A percentile compares a stretch with the other conserved stretches of the same genome.
Evolutionary conservation across 2,797 vertebrate species (phyloP).

Genomic region (Danionella dracula): DNA sequence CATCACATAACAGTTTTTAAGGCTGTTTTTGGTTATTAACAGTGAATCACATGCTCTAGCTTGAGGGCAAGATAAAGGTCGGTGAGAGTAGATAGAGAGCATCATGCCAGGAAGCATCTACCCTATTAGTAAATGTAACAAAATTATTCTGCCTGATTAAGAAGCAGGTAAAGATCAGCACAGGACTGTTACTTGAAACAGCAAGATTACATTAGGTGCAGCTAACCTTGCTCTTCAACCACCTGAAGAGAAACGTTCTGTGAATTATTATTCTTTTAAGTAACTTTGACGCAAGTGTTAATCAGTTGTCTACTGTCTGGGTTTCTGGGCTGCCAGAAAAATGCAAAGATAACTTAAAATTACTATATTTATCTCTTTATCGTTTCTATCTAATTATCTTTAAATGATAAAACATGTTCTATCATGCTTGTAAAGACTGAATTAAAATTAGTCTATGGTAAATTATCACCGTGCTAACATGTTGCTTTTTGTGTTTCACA

Average conservation of each 20-base stretch:
- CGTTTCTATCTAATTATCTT: too few species aligned
- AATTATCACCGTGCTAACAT: too few species aligned
- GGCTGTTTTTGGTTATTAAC: not conserved
- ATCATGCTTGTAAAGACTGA: too few species aligned
- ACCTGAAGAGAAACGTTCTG: not conserved
- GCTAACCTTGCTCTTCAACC: not conserved
- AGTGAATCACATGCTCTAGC: not conserved
- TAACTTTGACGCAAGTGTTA: not conserved
- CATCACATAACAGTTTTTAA: not conserved
- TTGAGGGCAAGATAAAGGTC: not conserved
- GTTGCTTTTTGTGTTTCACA: too few species aligned
- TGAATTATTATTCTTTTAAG: not conserved
- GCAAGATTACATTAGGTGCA: not conserved
- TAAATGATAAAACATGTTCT: too few species aligned
- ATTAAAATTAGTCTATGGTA: too few species aligned
- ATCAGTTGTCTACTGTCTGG: not conserved
- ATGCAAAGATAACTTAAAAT: too few species aligned
- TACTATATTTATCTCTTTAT: too few species aligned
- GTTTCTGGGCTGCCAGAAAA: too few species aligned
- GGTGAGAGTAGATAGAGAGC: not conserved
- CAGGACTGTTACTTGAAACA: too few species aligned
- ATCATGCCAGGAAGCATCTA: not conserved
- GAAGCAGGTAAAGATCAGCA: too few species aligned
- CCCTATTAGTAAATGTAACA: not conserved
- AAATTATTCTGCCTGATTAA: too few species aligned